These are phyloP conservation scores for Sparidentex hasta DNA, from an alignment of 2,797 vertebrate species.

Conservation along the genomic window DNA sequence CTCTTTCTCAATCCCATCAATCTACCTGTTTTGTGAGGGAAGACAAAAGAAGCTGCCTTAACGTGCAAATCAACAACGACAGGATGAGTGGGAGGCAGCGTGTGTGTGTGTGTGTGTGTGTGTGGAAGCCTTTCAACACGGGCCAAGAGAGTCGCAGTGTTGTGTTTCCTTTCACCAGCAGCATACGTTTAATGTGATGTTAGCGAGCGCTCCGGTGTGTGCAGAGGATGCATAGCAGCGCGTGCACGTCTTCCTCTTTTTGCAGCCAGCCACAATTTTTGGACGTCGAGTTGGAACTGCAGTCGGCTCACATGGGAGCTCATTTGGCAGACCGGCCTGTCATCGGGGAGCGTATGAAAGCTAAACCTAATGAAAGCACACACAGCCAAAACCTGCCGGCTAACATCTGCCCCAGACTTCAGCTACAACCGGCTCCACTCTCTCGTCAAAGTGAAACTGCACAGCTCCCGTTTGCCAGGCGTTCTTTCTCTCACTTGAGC, in stretches of 20 bases:
- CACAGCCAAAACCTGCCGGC: slow-evolving; percentile 69
- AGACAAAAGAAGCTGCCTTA: slow-evolving; percentile 45
- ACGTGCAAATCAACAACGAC: slow-evolving; percentile 43
- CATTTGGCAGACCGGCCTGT: slow-evolving; percentile 76
- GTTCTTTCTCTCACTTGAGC: slow-evolving; percentile 40
- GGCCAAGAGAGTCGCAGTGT: slow-evolving; percentile 27
- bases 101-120: not conserved
- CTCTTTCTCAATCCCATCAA: slow-evolving; percentile 34
- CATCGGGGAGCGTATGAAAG: slow-evolving; percentile 72
- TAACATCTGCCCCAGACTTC: slow-evolving; percentile 64
- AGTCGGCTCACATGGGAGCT: slow-evolving; percentile 78
- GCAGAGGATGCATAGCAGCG: slow-evolving; percentile 52
- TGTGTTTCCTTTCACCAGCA: slow-evolving; percentile 5
- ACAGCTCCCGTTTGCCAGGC: slow-evolving; percentile 26
- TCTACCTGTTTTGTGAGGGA: slow-evolving; percentile 44
- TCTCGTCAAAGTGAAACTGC: slow-evolving; percentile 49
- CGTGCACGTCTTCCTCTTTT: slow-evolving; percentile 49
- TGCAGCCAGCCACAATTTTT: slow-evolving; percentile 66
- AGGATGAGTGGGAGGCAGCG: not conserved
- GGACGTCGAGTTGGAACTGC: slow-evolving; percentile 61
- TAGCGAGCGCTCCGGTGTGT: slow-evolving; percentile 22
- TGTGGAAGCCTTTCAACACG: slow-evolving; percentile 19
- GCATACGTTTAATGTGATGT: slow-evolving; percentile 32
- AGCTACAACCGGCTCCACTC: slow-evolving; percentile 58
- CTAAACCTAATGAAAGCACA: slow-evolving; percentile 79